phyloP scores from a whole-genome alignment of 2,888 invertebrate genomes.

The Rhimphoctona megacephalus region DNA sequence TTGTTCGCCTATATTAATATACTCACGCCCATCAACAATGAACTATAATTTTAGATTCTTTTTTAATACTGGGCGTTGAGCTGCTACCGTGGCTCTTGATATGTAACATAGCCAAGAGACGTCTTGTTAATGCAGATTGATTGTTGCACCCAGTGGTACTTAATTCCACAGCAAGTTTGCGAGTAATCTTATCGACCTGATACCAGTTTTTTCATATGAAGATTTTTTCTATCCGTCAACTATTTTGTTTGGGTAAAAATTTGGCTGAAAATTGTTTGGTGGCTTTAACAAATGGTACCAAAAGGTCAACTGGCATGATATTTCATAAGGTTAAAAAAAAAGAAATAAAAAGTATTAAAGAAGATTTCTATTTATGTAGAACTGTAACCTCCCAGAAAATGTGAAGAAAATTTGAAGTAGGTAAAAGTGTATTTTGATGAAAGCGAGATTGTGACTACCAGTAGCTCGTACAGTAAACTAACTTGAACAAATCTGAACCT shows the following conservation, averaged over 20 bases:
- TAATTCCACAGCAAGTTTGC: background rate
- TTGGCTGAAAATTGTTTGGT: too few species aligned
- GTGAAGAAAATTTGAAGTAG: background rate
- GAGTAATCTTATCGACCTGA: background rate
- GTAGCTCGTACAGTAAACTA: background rate
- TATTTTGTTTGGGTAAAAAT: background rate
- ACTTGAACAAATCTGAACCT: background rate
- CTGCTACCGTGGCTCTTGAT: too few species aligned
- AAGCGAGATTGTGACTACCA: background rate
- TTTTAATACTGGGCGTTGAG: too few species aligned
- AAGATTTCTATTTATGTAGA: background rate
- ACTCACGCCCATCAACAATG: background rate
- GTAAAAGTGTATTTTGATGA: background rate
- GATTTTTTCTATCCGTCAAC: background rate
- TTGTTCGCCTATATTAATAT: background rate
- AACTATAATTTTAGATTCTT: constrained; percentile 5
- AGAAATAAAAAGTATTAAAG: background rate
- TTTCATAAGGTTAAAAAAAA: background rate
- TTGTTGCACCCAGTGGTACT: background rate
- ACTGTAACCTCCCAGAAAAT: background rate
- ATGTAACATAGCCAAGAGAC: background rate
- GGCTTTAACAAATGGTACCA: background rate
- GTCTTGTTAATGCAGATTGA: background rate
- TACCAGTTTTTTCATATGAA: too few species aligned
- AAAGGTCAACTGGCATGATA: background rate